phyloP scores from a whole-genome alignment of 2,888 invertebrate genomes.

The Aleiodes leptofemur region DNA sequence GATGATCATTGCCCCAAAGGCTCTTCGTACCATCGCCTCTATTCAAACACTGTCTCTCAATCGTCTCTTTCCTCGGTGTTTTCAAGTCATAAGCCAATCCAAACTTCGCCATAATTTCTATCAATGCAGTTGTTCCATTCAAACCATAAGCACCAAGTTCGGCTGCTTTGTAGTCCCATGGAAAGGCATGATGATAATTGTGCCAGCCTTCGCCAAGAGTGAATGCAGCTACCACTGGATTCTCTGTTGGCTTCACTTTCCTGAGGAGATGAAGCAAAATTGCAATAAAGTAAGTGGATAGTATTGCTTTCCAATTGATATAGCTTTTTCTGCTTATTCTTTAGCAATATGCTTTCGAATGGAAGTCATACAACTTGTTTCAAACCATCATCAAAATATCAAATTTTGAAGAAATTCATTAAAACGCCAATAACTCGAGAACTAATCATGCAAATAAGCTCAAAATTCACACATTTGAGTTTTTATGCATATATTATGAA shows the following conservation, averaged over 20 bases:
- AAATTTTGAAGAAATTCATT: too few relatives aligned
- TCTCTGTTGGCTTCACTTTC: slow-evolving; percentile 74
- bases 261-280: slow-evolving; percentile 56
- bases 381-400: too few relatives aligned
- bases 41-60: slow-evolving; percentile 60
- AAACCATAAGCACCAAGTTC: slow-evolving; percentile 67
- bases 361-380: too few relatives aligned
- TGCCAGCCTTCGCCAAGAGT: slow-evolving; percentile 79
- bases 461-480: too few relatives aligned
- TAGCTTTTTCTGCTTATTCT: too few relatives aligned
- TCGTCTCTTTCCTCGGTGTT: slow-evolving; percentile 61
- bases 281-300: too few relatives aligned
- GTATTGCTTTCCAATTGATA: too few relatives aligned
- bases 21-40: slow-evolving; percentile 70
- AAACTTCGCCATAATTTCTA: slow-evolving; percentile 67
- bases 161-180: slow-evolving; percentile 75
- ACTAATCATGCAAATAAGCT: too few relatives aligned
- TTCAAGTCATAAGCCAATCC: slow-evolving; percentile 71
- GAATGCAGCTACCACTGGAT: slow-evolving; percentile 75
- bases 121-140: slow-evolving; percentile 68
- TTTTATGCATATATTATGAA: too few relatives aligned
- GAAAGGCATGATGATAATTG: slow-evolving; percentile 82
- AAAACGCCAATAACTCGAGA: too few relatives aligned
- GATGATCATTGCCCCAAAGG: slow-evolving; percentile 62
- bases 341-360: too few relatives aligned